Base-by-base conservation (phyloP, 1,140 invertebrate species). In the Drosophila parabipectinata region DNA sequence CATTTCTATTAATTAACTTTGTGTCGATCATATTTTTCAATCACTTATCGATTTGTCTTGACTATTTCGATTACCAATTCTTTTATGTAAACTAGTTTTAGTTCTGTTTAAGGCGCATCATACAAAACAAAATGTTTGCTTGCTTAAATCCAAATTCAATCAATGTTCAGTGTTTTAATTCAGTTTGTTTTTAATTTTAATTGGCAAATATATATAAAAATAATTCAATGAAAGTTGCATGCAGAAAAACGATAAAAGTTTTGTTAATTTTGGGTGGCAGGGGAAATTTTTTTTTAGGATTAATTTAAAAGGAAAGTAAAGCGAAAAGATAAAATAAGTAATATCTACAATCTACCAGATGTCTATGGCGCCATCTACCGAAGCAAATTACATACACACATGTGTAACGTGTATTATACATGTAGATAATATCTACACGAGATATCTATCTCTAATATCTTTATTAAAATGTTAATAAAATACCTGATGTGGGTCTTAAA, bases 191-290 rank as follows among this genome's bases (percentile, higher is more conserved):
- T 55, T 34, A 64, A 48, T 55, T 50, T 62, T 52, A 37, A 64
- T 74, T 68, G 79, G 72, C 81, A 47, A 69, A 84, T 77, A 84
- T 78, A 78, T 69, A 72, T 56, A 72, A 12, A 81, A 61, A 64
- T 72, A 77, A 79, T 84, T 81, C 51, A 61, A 80, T 79, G 58
- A 84, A 79, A 66, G 61, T 79, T 85, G 75, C 80, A 79, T 74
- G 52, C 62, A 59, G 21, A 32, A 45, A 48, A 41, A 39, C 39
- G 24, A 4, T 10, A 0, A 34, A 6, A 6, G 6, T 14, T 28
- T 7, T 2, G 3, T 26, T 30, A 14, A 14, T 14, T 6, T 74
- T 55, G 14, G 41, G 10, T 14, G 24, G 9, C 5, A 7, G 5
- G 26, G 7, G 14, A 6, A 9, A 1, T 14, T 3, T 0, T 24